Percentiles rank a stretch among this genome's conserved stretches.
These are phyloP conservation scores for Ophion obscuratus DNA, from an alignment of 2,888 invertebrate species.

Conservation along the genomic window DNA sequence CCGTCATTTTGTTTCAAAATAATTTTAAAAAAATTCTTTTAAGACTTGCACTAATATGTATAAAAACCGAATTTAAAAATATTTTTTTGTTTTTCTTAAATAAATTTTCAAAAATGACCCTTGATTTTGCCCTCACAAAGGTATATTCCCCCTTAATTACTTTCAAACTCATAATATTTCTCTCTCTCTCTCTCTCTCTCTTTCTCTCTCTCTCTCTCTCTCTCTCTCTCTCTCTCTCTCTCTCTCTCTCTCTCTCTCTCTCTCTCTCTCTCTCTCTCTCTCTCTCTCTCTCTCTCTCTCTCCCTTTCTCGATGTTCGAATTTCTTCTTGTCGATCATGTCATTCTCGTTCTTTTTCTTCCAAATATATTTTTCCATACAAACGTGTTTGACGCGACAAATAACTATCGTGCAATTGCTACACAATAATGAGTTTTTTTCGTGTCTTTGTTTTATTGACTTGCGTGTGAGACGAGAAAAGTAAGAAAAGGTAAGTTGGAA, in stretches of 20 bases:
- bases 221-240: neutral
- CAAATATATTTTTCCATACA: conserved; percentile 28
- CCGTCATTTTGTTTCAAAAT: too few species aligned
- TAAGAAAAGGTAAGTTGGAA: conserved; percentile 12
- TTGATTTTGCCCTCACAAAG: too few species aligned
- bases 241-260: neutral
- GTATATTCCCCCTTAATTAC: too few species aligned
- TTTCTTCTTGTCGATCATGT: conserved; percentile 16
- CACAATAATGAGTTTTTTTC: conserved; percentile 46
- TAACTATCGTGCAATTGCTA: conserved; percentile 49
- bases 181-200: neutral
- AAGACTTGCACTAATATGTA: too few species aligned
- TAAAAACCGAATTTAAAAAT: too few species aligned
- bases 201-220: neutral
- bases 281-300: neutral
- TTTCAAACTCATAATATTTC: neutral
- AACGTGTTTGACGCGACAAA: conserved; percentile 36
- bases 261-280: neutral
- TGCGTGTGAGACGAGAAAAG: conserved; percentile 48
- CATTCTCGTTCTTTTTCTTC: neutral
- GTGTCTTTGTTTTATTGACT: conserved; percentile 62
- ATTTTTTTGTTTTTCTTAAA: too few species aligned
- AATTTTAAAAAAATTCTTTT: too few species aligned
- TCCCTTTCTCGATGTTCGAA: neutral
- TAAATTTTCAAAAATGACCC: too few species aligned